Evolutionary conservation across 2,113 vertebrate genomes (phyloP).

Genomic region (Heterochromis multidens): DNA sequence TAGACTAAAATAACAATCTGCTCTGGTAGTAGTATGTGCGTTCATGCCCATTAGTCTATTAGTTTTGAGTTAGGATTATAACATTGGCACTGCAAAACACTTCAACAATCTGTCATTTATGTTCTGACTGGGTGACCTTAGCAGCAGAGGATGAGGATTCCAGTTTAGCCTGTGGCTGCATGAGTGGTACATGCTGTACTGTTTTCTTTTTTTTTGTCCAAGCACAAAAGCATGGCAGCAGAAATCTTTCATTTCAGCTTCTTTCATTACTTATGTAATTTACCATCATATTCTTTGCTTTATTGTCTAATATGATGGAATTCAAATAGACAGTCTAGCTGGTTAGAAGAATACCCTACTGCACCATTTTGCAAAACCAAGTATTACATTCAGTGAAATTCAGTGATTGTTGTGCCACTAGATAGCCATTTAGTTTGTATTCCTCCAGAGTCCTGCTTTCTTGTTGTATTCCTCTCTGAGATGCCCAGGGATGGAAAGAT

Average conservation of each 20-base stretch:
- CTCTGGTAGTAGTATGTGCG: neutral
- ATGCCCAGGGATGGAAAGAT: constrained; percentile 12
- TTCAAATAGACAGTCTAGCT: neutral
- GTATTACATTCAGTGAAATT: neutral
- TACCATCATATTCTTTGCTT: neutral
- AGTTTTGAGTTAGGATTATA: neutral
- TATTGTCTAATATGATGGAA: neutral
- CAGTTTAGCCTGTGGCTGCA: neutral
- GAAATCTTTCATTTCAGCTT: fast-evolving
- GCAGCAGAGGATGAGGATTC: neutral
- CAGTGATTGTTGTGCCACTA: neutral
- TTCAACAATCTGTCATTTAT: neutral
- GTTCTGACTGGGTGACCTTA: neutral
- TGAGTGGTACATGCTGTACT: neutral
- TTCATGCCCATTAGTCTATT: neutral
- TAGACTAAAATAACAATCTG: neutral
- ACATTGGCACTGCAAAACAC: neutral
- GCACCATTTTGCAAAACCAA: neutral
- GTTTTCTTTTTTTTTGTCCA: fast-evolving
- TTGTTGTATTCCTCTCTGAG: constrained; percentile 10
- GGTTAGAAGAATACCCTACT: neutral
- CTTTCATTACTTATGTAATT: too few relatives aligned
- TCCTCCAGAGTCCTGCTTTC: constrained; percentile 19
- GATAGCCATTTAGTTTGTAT: constrained; percentile 17
- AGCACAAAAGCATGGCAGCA: neutral